A percentile compares a stretch with the other conserved stretches of the same genome.
Conservation (phyloP, 2,113 vertebrate genomes). For the Mola mola region DNA sequence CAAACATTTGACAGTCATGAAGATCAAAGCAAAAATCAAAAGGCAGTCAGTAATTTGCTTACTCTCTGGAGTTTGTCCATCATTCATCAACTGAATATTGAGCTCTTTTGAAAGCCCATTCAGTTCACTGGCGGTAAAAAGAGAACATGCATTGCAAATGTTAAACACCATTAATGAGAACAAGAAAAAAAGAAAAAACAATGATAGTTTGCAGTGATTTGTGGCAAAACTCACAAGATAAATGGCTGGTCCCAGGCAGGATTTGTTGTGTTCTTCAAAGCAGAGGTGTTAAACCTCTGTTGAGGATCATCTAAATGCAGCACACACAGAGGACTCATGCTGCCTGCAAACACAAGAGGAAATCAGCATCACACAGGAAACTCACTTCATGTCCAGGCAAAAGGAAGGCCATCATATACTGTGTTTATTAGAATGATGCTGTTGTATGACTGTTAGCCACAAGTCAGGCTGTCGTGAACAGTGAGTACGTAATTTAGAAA, state of each 20-base stretch:
- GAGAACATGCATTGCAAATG: not conserved
- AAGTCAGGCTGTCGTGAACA: too few species aligned
- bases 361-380: not conserved
- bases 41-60: slow-evolving; percentile 48
- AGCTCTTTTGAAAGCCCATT: slow-evolving; percentile 93
- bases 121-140: slow-evolving; percentile 85
- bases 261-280: slow-evolving; percentile 75
- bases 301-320: slow-evolving; percentile 88
- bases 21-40: not conserved
- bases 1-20: not conserved
- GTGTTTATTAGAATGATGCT: too few species aligned
- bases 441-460: too few species aligned
- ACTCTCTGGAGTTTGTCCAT: slow-evolving; percentile 82
- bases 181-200: not conserved
- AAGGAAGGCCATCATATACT: too few species aligned
- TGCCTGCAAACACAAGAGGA: slow-evolving; percentile 76
- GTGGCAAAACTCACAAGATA: slow-evolving; percentile 87
- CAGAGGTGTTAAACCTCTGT: slow-evolving; percentile 86
- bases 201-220: not conserved
- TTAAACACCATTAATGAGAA: not conserved
- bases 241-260: slow-evolving; percentile 92
- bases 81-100: slow-evolving; percentile 85
- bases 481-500: too few species aligned
- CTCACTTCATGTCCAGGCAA: too few species aligned
- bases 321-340: slow-evolving; percentile 80